Evolutionary conservation across 1,140 invertebrate species (phyloP), one percentile per base, ranked within the genome.

Genomic region (Steinernema khuongi): DNA sequence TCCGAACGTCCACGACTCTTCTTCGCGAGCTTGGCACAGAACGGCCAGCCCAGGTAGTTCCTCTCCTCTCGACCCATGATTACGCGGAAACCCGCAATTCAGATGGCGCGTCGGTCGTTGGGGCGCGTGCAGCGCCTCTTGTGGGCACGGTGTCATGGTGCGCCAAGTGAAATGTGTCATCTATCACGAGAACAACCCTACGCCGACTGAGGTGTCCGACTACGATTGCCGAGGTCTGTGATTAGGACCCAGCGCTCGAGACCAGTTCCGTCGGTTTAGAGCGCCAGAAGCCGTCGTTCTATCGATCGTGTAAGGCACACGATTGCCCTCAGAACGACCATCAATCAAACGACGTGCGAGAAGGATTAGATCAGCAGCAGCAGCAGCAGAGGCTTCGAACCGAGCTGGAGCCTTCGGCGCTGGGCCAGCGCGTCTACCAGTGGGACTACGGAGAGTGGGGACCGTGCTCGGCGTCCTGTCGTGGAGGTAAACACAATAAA

Each of bases 391-490:
- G 50, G 4, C 14, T 22, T 22, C 14, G 36, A n/a, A 41, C 50
- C 50, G 50, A 60, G 4, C 19, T 26, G 11, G 50, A 60, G 50
- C 50, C 50, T 22, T 26, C 50, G 50, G 50, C 50, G 11, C 14
- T 41, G 7, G 36, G 36, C 36, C 36, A 41, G n/a, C 36, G 50
- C 4, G 50, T 60, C 22, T 77, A 73, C 60, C 69, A 74, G 11
- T 89, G 89, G 88, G 81, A 86, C 67, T 83, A 85, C 7, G 81
- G 83, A n/a, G 89, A 88, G 11, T 89, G 88, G 80, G 94, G 93
- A 0, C 91, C 91, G 74, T 98, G 95, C 87, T 96, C 92, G 81
- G 92, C 93, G 0, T 93, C 92, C 60, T 98, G 95, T 86, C 89
- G 97, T 1, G 94, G 94, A 83, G 94, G 87, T 87, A 41, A 36